Base-by-base conservation (phyloP, 2,113 vertebrate species). In the Peromyscus maniculatus region DNA sequence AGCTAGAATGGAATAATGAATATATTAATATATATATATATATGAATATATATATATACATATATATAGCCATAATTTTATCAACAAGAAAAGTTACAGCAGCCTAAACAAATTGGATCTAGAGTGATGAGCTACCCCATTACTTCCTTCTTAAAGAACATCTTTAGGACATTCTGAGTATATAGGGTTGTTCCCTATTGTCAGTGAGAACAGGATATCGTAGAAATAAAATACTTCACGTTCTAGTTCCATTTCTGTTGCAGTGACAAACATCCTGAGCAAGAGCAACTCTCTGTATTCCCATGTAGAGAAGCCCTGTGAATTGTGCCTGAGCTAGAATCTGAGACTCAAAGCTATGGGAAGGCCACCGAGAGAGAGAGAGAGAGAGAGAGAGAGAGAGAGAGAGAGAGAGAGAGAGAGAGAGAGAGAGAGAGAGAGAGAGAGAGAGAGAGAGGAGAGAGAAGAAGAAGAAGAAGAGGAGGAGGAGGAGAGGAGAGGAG, bases 81-180 rank as follows among this genome's bases (percentile, higher is more conserved):
- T 75, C n/a, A 93, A 82, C 21, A 71, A 87, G 78, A 92, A 52
- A 94, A 72, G 13, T 59, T 87, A 28, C 13, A 72, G 31, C 17
- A 72, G 57, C 46, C 55, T 49, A 33, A 86, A 74, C n/a, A 93
- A 95, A 72, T 11, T 39, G 21, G 15, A 74, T 80, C 39, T 75
- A 31, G 39, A 21, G 52, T 7, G n/a, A 71, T 78, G 64, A 78
- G 43, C 59, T 39, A 16, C 22, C 43, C 2, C 46, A 67, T 86
- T 78, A 79, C 43, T 78, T 83, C 28, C 22, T 93, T 90, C 90
- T 66, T 92, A 92, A 88, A n/a, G 52, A 79, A 7, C 71, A 31
- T 55, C 21, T 96, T 88, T 74, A 69, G 33, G 67, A 16, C 49
- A 49, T 15, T 8, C 26, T 49, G 26, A 46, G 36, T n/a, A 15